Conservation (phyloP, 1,140 invertebrate species). For the Fopius arisanus region DNA sequence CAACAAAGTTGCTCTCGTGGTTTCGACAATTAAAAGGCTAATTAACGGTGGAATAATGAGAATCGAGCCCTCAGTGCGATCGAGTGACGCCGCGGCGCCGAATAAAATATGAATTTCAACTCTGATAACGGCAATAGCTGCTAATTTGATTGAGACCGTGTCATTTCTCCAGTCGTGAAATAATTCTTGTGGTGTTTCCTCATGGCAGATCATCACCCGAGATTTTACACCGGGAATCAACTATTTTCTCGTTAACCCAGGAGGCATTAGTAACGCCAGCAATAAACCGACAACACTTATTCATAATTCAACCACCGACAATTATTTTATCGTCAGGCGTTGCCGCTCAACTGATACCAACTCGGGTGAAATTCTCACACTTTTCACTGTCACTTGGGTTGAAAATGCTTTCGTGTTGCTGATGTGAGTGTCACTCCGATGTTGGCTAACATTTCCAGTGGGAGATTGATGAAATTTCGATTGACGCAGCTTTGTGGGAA, state of each 20-base stretch:
- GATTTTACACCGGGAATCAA: background rate
- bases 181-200: background rate
- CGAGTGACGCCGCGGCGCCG: background rate
- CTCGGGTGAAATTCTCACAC: background rate
- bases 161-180: background rate
- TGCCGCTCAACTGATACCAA: background rate
- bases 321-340: background rate
- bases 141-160: background rate
- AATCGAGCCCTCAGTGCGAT: background rate
- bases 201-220: background rate
- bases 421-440: background rate
- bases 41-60: conserved; percentile 1
- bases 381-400: background rate
- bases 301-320: background rate
- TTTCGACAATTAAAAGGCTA: conserved; percentile 1
- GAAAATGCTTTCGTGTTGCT: background rate
- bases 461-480: background rate
- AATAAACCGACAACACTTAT: conserved; percentile 1
- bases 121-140: background rate
- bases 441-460: background rate
- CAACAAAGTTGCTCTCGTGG: background rate
- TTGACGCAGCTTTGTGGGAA: background rate
- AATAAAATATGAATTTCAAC: background rate
- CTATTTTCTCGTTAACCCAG: background rate
- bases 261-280: background rate